Conservation (phyloP, 2,888 invertebrate species). For the Harpagoxenus sublaevis region DNA sequence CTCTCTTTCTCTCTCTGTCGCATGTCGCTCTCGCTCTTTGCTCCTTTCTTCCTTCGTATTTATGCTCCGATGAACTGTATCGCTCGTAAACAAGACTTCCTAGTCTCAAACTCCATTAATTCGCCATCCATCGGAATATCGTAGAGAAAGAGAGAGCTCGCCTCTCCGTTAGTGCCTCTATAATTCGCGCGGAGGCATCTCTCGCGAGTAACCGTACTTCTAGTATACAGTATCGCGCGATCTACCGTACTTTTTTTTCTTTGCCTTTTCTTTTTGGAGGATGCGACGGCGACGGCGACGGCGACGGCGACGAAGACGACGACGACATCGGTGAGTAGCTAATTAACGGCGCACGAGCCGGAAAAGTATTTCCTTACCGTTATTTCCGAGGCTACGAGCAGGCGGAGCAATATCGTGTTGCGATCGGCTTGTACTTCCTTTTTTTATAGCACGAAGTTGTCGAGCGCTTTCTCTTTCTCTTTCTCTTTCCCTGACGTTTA, state of each 20-base stretch:
- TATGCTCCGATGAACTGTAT: conserved; percentile 82
- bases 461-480: conserved; percentile 44
- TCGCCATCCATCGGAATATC: conserved; percentile 74
- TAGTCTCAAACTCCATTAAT: conserved; percentile 75
- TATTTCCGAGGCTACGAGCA: conserved; percentile 24
- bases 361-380: conserved; percentile 44
- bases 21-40: neutral
- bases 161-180: conserved; percentile 71
- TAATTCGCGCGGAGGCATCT: conserved; percentile 67
- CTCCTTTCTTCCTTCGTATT: conserved; percentile 75
- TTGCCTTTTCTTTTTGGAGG: neutral
- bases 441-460: conserved; percentile 3
- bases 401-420: conserved; percentile 6
- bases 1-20: conserved; percentile 7
- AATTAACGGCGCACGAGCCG: conserved; percentile 33
- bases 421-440: conserved; percentile 28
- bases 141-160: conserved; percentile 49
- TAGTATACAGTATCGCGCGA: conserved; percentile 21
- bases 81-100: conserved; percentile 75
- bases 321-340: conserved; percentile 23
- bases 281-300: neutral
- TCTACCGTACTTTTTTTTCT: neutral
- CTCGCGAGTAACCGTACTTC: conserved; percentile 50
- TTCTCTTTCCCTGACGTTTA: conserved; percentile 4
- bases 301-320: neutral